Base-by-base conservation (phyloP, 2,113 vertebrate genomes). In the Anarrhichthys ocellatus region DNA sequence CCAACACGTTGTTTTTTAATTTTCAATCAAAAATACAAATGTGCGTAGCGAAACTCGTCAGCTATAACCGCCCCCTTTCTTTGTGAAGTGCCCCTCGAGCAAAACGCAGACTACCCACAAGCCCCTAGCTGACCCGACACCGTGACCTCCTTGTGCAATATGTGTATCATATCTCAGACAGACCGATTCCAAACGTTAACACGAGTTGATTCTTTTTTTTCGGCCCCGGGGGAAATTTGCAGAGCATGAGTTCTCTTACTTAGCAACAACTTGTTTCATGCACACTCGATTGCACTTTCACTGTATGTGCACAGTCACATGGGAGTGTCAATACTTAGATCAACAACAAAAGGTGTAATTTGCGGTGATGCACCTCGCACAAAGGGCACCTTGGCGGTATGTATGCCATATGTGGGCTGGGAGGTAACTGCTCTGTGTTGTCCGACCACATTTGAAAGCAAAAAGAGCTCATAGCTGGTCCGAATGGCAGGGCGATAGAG, bases 121-220 rank as follows among this genome's bases (percentile, higher is more conserved):
- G 15, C 84, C 73, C 76, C 56, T 76, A 1, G 36, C 80, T 78
- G 85, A 90, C 88, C 83, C 80, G 32, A 29, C 76, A 36, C 78
- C 1, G 69, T 73, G 84, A 82, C 91, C 90, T 82, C 88, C 82
- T 86, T 80, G 78, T 65, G 78, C 88, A 83, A 84, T 73, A 78
- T 27, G 50, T 76, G 78, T 32, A 44, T 86, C 72, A 58, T 61
- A 68, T 71, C 34, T 14, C 42, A 44, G 20, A 24, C 79, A 81
- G 80, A 36, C 83, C 80, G 86, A 76, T 78, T 83, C 66, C 22
- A 86, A 52, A 65, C 65, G 44, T 80, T 72, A 72, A 73, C 69
- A 81, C 40, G 10, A 72, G 71, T 75, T 64, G 76, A 80, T 82
- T 86, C 77, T 52, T 70, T 20, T 61, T 24, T 46, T 13, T 24